These are phyloP conservation scores for Drosophila suboccidentalis DNA, from an alignment of 2,888 invertebrate genomes.

Conservation along the genomic window DNA sequence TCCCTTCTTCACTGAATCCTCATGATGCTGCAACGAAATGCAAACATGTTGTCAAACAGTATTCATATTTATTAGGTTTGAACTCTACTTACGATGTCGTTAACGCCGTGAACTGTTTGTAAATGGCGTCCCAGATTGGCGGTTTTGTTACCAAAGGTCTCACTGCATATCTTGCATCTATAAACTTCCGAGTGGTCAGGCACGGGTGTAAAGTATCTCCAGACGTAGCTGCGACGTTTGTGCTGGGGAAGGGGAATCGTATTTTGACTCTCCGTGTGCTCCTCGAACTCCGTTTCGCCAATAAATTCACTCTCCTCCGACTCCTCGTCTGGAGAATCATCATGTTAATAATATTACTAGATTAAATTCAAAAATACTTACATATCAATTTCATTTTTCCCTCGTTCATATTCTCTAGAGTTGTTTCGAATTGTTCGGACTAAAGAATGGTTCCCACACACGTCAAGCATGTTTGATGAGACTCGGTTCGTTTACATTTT, in stretches of 20 bases:
- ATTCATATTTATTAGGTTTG: not conserved
- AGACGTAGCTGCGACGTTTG: constrained; percentile 69
- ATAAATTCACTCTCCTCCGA: constrained; percentile 45
- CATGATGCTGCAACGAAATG: constrained; percentile 5
- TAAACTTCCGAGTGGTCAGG: constrained; percentile 52
- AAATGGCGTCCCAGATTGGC: constrained; percentile 73
- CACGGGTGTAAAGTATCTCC: constrained; percentile 68
- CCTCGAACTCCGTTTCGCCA: constrained; percentile 36
- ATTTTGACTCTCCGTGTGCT: constrained; percentile 41
- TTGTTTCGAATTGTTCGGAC: too few species aligned
- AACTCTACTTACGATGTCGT: constrained; percentile 25
- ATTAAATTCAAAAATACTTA: constrained; percentile 31
- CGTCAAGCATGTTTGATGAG: too few species aligned
- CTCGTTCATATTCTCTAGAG: constrained; percentile 20
- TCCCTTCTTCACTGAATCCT: constrained; percentile 51
- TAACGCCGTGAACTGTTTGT: constrained; percentile 61
- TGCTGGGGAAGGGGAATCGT: constrained; percentile 23
- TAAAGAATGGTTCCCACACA: too few species aligned
- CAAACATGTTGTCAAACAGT: constrained; percentile 1
- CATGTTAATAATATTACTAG: not conserved
- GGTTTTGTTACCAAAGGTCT: constrained; percentile 68
- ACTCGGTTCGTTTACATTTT: too few species aligned
- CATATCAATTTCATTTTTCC: constrained; percentile 35
- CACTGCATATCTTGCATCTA: constrained; percentile 69
- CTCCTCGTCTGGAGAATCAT: constrained; percentile 12